Evolutionary conservation across 2,113 vertebrate species (phyloP).

Genomic region (Axis porcinus): DNA sequence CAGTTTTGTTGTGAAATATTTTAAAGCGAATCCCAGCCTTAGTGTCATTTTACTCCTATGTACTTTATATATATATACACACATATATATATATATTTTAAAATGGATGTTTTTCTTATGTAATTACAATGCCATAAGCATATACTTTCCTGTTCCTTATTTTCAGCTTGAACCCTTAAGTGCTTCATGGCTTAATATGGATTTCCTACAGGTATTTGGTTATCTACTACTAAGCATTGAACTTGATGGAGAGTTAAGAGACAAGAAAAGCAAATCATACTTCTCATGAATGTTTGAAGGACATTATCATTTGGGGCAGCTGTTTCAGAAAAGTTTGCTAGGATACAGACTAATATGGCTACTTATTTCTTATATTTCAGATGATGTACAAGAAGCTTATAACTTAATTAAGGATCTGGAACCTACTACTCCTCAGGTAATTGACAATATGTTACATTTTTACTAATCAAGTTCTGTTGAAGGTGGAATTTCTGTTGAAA

Average conservation of each 20-base stretch:
- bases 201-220: neutral
- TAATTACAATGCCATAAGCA: neutral
- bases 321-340: neutral
- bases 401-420: constrained; percentile 95
- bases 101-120: neutral
- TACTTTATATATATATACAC: neutral
- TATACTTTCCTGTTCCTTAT: neutral
- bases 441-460: constrained; percentile 20
- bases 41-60: neutral
- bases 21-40: neutral
- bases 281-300: neutral
- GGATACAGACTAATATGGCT: neutral
- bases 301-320: neutral
- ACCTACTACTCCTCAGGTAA: constrained; percentile 94
- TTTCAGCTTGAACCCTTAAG: neutral
- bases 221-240: neutral
- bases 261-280: neutral
- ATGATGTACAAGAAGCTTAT: constrained; percentile 95
- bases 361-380: constrained; percentile 80
- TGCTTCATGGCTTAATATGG: neutral
- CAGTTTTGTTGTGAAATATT: neutral
- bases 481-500: neutral
- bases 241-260: constrained; percentile 1
- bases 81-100: fast-evolving
- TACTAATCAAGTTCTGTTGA: neutral